Evolutionary conservation across 2,113 vertebrate species (phyloP).

Genomic region (Cololabis saira): DNA sequence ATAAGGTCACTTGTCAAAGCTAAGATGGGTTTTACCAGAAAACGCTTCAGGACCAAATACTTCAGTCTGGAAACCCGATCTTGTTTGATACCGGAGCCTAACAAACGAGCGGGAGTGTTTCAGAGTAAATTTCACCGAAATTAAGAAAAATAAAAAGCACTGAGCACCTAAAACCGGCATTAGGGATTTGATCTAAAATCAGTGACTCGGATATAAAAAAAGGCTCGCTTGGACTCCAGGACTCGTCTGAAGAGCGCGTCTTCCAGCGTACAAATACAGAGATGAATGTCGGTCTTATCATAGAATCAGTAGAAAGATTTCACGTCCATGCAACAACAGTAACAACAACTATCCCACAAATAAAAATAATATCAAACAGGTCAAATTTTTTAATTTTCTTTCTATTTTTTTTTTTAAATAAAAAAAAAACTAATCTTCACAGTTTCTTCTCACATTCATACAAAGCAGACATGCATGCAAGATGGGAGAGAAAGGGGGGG

Average conservation of each 20-base stretch:
- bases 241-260: constrained; percentile 37
- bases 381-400: not conserved
- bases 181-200: constrained; percentile 35
- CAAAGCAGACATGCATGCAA: constrained; percentile 68
- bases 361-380: constrained; percentile 3
- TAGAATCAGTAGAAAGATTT: constrained; percentile 59
- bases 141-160: constrained; percentile 61
- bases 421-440: constrained; percentile 45
- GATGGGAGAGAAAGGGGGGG: constrained; percentile 46
- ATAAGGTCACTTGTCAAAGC: constrained; percentile 81
- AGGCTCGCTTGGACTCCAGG: constrained; percentile 33
- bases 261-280: constrained; percentile 39
- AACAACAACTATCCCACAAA: constrained; percentile 61
- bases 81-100: constrained; percentile 50
- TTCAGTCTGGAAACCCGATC: constrained; percentile 41
- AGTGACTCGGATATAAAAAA: constrained; percentile 48
- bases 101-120: constrained; percentile 59
- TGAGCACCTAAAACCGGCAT: constrained; percentile 45
- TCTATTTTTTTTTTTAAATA: constrained; percentile 11
- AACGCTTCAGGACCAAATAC: constrained; percentile 30
- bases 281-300: constrained; percentile 23
- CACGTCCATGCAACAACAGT: constrained; percentile 68
- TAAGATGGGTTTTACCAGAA: constrained; percentile 54
- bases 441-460: constrained; percentile 67
- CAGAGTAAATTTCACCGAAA: constrained; percentile 35